phyloP scores from a whole-genome alignment of 2,888 invertebrate genomes.

The Hirtodrosophila cameraria region DNA sequence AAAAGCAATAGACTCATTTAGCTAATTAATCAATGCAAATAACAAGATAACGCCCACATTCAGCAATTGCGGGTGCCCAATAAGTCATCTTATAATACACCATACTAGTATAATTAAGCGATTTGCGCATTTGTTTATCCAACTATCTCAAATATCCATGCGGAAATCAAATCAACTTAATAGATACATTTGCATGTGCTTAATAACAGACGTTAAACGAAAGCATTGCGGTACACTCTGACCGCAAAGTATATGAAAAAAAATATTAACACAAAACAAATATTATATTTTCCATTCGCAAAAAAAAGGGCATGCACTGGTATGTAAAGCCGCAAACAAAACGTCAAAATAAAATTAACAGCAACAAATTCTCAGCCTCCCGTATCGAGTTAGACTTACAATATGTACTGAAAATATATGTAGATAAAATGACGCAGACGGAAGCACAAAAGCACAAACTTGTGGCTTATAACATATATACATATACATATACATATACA shows the following conservation, averaged over 20 bases:
- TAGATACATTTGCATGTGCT: conserved; percentile 60
- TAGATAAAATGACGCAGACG: conserved; percentile 60
- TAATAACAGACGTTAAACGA: conserved; percentile 68
- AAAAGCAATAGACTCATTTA: conserved; percentile 52
- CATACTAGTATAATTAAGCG: conserved; percentile 62
- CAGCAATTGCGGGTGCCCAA: conserved; percentile 59
- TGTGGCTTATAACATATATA: conserved; percentile 48
- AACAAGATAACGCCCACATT: conserved; percentile 24
- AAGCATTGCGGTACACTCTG: conserved; percentile 39
- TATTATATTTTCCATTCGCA: conserved; percentile 55
- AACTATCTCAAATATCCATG: conserved; percentile 12
- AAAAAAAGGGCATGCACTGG: conserved; percentile 9
- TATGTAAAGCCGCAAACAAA: conserved; percentile 37
- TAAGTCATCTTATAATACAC: conserved; percentile 19
- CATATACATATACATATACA: not conserved
- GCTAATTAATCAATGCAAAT: conserved; percentile 61
- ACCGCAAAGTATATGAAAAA: conserved; percentile 30
- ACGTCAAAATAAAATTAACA: conserved; percentile 35
- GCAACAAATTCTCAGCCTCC: conserved; percentile 19
- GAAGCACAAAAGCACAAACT: conserved; percentile 48
- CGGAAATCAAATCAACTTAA: conserved; percentile 52
- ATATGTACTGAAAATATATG: conserved; percentile 6
- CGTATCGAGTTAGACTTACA: conserved; percentile 32
- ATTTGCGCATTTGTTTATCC: conserved; percentile 65
- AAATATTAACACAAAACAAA: conserved; percentile 19